Evolutionary conservation across 30 jellyfish, hydroid and myxozoan species (phyloP), one percentile per base, ranked within the genome.

Genomic region (Aurelia sp.): DNA sequence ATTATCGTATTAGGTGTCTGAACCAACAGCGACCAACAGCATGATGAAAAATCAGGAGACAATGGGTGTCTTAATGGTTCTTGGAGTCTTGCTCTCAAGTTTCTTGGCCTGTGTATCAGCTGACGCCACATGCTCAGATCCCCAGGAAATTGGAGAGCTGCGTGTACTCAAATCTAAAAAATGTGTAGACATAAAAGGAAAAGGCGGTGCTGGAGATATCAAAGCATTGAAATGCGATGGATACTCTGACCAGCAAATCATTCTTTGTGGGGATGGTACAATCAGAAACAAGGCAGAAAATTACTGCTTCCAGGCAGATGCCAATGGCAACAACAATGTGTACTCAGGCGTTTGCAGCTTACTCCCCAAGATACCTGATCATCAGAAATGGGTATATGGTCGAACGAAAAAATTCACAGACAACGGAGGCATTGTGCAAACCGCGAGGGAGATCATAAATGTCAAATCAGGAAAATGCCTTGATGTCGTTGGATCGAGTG

Each of bases 201-300:
- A 61, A 10, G 70, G 47, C 30, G 88, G 88, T 22, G 78, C 51
- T 18, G 88, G 88, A n/a, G 53, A 65, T 7, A 10, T 77, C 18
- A 65, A 63, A n/a, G 64, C 88, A 27, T 21, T 22, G n/a, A 18
- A 15, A 27, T 77, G 88, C 51, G 88, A 77, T 10, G 88, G 88
- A 18, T 33, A 70, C 75, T 18, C 68, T 0, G 85, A 74, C 40
- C 85, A 74, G 41, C 73, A 57, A 19, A 55, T 74, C 50, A 74
- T 74, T 13, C 85, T 74, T 37, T 74, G 85, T 22, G 85, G 85
- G 12, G 85, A 74, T 48, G 85, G 88, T n/a, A 77, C 88, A 37
- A 77, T 77, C 33, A 76, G 88, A 13, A 77, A 77, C 61, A 58
- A 77, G 66, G 76, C 68, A 50, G 47, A 16, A 53, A 77, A 77